Conservation (phyloP, 2,797 vertebrate species). For the Labeo calbasu region DNA sequence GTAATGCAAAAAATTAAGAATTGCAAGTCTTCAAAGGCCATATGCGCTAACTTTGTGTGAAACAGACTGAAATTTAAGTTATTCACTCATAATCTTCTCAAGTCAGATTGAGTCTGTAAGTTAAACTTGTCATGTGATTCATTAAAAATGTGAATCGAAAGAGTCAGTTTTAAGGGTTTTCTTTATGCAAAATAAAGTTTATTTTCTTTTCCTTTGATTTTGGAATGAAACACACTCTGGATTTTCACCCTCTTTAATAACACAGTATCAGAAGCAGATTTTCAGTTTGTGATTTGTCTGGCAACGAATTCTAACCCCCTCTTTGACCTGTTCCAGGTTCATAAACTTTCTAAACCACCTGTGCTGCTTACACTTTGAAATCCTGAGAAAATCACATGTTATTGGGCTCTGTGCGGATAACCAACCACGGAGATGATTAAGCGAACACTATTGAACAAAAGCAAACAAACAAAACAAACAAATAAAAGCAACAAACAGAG, state of each 20-base stretch:
- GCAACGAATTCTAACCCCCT: constrained; percentile 80
- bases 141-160: too few species aligned
- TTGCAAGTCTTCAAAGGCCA: background rate
- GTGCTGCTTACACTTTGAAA: constrained; percentile 97
- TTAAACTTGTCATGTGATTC: background rate
- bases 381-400: constrained; percentile 86
- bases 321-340: constrained; percentile 98
- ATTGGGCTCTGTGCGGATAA: constrained; percentile 88
- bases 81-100: background rate
- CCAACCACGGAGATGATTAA: constrained; percentile 86
- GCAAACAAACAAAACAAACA: constrained; percentile 61
- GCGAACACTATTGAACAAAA: constrained; percentile 80
- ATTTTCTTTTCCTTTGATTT: constrained; percentile 5
- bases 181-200: background rate
- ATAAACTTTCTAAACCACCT: constrained; percentile 91
- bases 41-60: background rate
- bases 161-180: too few species aligned
- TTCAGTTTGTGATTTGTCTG: constrained; percentile 30
- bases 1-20: background rate
- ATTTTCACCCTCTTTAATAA: constrained; percentile 14
- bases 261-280: constrained; percentile 26
- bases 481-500: constrained; percentile 60
- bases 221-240: background rate
- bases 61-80: background rate
- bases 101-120: background rate